Evolutionary conservation across 2,113 vertebrate genomes (phyloP), one percentile per base, ranked within the genome.

Genomic region (Aramus guarauna): DNA sequence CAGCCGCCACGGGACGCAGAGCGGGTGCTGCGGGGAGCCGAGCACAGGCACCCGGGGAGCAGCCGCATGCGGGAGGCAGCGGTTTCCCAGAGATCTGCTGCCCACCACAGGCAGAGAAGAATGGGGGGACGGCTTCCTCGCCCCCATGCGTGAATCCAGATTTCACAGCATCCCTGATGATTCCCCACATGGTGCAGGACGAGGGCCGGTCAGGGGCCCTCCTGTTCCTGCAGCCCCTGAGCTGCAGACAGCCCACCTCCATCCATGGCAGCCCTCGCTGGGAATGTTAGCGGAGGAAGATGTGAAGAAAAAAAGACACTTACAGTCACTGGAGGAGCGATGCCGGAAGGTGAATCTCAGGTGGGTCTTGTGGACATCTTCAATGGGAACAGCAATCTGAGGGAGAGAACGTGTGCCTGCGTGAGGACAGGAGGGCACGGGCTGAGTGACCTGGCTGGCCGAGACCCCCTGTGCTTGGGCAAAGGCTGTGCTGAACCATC

Each of bases 291-390:
- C 3, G 4, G 26, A 32, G 56, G 18, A 11, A 9, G n/a, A 23
- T 3, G 5, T 9, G 45, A 43, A 29, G 55, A 5, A 3, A 11
- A 39, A 21, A 45, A 52, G 56, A 26, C 5, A 98, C 99, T 99
- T 94, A 99, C 99, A 99, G 97, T 99, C 99, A 24, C 99, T 99
- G 8, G 99, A 99, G 6, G 99, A 99, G 53, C 99, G 98, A 69
- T 99, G 99, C 37, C 99, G 98, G 93, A 99, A 99, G 67, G 99
- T 99, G 93, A 99, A 99, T 8, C 99, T 98, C 41, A 99, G 97
- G 97, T 99, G 99, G 80, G 99, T 99, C 83, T 99, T 98, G 97
- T 99, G 99, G n/a, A 99, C 99, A 0, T 99, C 99, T 95, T 99
- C 99, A 3, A 99, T 99, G 29, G 99, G 99, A 55, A 99, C 99